Evolutionary conservation across 30 jellyfish, hydroid and myxozoan species (phyloP), one percentile per base, ranked within the genome.

Genomic region (Aurelia aurita complex sp. Pacific): DNA sequence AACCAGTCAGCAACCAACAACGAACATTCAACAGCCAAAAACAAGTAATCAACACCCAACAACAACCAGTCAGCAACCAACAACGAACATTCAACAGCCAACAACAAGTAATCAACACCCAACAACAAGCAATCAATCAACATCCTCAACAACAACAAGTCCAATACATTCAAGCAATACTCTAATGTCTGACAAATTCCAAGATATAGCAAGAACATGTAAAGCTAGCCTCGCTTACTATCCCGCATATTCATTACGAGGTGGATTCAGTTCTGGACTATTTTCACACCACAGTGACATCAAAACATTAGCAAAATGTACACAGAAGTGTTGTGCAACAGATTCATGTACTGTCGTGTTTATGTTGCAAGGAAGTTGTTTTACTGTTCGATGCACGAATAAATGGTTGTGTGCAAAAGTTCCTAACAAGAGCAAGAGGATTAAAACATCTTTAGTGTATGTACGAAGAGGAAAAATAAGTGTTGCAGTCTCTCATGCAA

Each of bases 181-280:
- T n/a, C 23, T 55, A 51, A 83, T 35, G 80, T 19, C 81, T 0
- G 33, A 57, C 3, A 29, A 74, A 35, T 73, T 73, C 62, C 74
- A 86, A 63, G 64, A 53, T 5, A 60, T 86, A 33, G 84, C 96
- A 50, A 77, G 55, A 63, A 18, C 73, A 43, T 90, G 97, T 59
- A 36, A 73, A 18, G 88, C 90, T 7, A 74, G 81, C 77, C 81
- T 91, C 42, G 33, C 73, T 53, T 10, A 84, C 63, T 79, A 72
- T 76, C 62, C 79, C 60, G 89, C 90, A 13, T 64, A 65, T 46
- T 64, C 85, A 9, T 75, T 93, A 46, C 86, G 93, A 62, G 96
- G 94, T 79, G 97, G 98, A 14, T 93, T 93, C 66, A 61, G 92
- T 33, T 63, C 97, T 4, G 98, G 98, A 16, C 33, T 86, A 19